These are phyloP conservation scores for Ardeotis arabs DNA, from an alignment of 2,113 vertebrate species.

Conservation along the genomic window DNA sequence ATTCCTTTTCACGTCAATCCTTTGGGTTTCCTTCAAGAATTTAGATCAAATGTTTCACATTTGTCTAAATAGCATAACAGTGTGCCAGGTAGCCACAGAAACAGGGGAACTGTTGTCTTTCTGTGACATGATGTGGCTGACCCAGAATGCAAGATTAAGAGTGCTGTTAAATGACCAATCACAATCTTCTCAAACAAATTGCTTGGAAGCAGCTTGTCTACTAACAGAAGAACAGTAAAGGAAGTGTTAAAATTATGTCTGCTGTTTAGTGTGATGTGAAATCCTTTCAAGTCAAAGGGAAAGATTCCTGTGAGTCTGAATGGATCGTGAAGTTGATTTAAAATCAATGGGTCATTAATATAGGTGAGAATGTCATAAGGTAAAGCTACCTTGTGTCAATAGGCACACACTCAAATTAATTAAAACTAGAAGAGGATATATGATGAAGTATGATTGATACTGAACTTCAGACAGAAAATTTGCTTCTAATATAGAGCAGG, in stretches of 20 bases:
- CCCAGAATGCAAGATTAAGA: not conserved
- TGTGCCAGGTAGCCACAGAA: not conserved
- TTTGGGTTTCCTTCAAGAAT: not conserved
- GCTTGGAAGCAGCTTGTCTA: not conserved
- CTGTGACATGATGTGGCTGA: not conserved
- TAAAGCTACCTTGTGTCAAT: not conserved
- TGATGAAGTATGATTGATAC: not conserved
- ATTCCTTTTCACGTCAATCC: not conserved
- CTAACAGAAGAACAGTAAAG: not conserved
- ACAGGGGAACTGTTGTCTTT: not conserved
- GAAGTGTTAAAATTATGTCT: not conserved
- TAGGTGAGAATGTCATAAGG: not conserved
- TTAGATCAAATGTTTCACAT: not conserved
- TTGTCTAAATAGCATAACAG: not conserved
- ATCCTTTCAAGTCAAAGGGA: not conserved
- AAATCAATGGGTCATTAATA: constrained; percentile 4
- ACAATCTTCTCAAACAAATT: not conserved
- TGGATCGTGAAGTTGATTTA: not conserved
- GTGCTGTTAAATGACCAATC: not conserved
- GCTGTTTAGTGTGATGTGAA: not conserved
- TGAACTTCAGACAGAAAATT: not conserved
- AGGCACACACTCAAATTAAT: not conserved
- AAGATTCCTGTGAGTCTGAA: not conserved
- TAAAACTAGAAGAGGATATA: not conserved
- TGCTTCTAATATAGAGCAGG: not conserved